Conservation (phyloP, 2,113 vertebrate genomes). For the Motacilla alba region DNA sequence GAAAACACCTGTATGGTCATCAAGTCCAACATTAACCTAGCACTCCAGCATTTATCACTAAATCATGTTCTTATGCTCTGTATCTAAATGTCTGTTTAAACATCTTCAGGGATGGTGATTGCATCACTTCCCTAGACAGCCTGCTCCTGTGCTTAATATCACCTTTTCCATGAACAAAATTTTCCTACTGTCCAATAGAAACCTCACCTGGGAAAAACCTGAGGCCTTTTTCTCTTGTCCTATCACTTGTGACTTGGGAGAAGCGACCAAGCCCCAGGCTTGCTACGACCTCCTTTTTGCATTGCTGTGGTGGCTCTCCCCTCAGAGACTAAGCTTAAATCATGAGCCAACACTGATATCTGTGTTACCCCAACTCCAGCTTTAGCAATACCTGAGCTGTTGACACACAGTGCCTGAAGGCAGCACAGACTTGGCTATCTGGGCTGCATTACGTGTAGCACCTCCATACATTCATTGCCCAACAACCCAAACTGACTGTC, state of each 20-base stretch:
- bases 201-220: background rate
- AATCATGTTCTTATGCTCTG: fast-evolving
- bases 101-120: background rate
- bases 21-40: background rate
- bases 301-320: background rate
- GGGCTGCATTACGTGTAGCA: background rate
- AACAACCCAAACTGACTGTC: background rate
- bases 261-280: background rate
- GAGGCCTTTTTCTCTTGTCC: background rate
- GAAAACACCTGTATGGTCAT: background rate
- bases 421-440: background rate
- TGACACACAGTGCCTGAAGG: background rate
- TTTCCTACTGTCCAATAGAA: background rate
- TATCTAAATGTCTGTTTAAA: background rate
- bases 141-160: background rate
- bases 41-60: background rate
- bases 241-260: background rate
- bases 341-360: background rate
- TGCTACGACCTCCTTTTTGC: fast-evolving
- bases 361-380: background rate
- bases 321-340: background rate
- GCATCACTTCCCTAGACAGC: background rate
- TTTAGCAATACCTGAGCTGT: background rate
- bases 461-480: background rate
- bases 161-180: background rate